A percentile compares a stretch with the other conserved stretches of the same genome.
phyloP scores from a whole-genome alignment of 1,140 invertebrate genomes.

The Ectropis grisescens region DNA sequence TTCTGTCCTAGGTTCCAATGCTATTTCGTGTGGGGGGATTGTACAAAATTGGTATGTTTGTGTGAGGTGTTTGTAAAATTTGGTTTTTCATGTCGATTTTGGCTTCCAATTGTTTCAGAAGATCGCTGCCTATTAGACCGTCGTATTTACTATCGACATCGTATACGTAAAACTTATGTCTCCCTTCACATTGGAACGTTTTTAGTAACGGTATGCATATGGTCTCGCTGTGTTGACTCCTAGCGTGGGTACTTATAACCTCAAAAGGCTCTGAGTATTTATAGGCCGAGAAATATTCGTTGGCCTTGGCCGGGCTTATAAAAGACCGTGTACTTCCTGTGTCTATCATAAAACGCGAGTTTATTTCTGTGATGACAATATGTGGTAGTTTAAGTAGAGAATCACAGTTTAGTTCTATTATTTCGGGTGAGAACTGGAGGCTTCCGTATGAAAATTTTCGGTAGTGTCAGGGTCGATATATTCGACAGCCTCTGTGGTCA shows the following conservation, averaged over 20 bases:
- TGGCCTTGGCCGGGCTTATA: constrained; percentile 4
- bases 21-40: constrained; percentile 4
- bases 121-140: constrained; percentile 18
- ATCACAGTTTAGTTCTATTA: constrained; percentile 5
- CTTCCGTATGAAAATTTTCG: constrained; percentile 1
- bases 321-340: constrained; percentile 7
- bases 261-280: constrained; percentile 3
- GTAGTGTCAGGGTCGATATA: no score
- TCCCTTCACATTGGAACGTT: neutral
- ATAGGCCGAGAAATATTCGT: constrained; percentile 2
- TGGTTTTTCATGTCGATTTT: constrained; percentile 2
- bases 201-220: neutral
- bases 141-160: constrained; percentile 14
- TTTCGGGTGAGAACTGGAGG: neutral
- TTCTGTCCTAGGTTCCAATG: constrained; percentile 5
- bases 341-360: constrained; percentile 6
- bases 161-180: constrained; percentile 10
- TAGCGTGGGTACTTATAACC: constrained; percentile 4
- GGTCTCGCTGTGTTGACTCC: constrained; percentile 2
- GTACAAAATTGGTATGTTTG: constrained; percentile 7
- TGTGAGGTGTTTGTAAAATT: neutral
- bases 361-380: constrained; percentile 3
- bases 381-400: constrained; percentile 3
- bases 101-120: constrained; percentile 1
- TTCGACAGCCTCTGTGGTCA: no score